Conservation (phyloP, 2,888 invertebrate species). For the Idaea dimidiata region DNA sequence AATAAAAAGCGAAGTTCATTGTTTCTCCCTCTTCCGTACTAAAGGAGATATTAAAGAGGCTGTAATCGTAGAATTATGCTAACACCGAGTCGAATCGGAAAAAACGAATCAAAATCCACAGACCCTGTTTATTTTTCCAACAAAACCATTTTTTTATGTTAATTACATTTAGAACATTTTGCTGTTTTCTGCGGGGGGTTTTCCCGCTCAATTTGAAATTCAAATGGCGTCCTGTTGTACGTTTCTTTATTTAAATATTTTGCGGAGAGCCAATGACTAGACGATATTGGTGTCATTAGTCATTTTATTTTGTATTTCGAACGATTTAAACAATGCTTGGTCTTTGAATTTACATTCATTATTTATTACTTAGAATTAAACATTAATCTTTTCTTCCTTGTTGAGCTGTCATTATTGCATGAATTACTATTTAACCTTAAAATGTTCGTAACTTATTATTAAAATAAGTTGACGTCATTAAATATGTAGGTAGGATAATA, state of each 20-base stretch:
- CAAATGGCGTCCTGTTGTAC: conserved; percentile 65
- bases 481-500: too few relatives aligned
- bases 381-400: too few relatives aligned
- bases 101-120: conserved; percentile 10
- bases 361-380: neutral
- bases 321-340: neutral
- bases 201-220: conserved; percentile 67
- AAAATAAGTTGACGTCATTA: too few relatives aligned
- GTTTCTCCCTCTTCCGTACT: neutral
- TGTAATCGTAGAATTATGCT: conserved; percentile 36
- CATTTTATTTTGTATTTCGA: conserved; percentile 34
- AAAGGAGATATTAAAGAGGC: neutral
- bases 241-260: conserved; percentile 68
- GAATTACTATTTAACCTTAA: too few relatives aligned
- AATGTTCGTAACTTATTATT: too few relatives aligned
- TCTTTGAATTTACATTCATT: neutral
- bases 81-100: conserved; percentile 37
- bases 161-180: conserved; percentile 58
- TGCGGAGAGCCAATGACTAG: conserved; percentile 62
- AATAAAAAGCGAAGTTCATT: neutral
- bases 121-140: conserved; percentile 47
- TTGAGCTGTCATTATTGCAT: too few relatives aligned
- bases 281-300: conserved; percentile 69
- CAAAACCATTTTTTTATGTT: conserved; percentile 54
- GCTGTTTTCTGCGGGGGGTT: conserved; percentile 32